Base-by-base conservation (phyloP, 92 coral and sea anemone species). In the Pocillopora grandis region DNA sequence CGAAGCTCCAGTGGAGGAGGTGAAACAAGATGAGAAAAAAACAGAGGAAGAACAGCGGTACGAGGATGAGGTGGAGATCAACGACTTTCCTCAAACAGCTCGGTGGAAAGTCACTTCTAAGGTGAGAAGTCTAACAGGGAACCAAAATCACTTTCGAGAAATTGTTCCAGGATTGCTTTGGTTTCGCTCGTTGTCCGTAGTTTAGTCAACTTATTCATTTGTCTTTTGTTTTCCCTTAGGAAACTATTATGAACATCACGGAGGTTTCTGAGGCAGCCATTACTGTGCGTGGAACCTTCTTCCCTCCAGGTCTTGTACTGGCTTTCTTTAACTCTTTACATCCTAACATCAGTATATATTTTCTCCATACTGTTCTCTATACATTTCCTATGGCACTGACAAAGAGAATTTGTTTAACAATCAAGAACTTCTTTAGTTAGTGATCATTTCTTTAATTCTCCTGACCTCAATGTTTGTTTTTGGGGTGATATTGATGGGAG, bases 71-170 rank as follows among this genome's bases (percentile, higher is more conserved):
- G 95, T 96, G 55, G 99, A 96, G 76, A 96, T 96, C 27, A 96
- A 96, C 76, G 98, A 95, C 77, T 96, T 96, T 72, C 99, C 99
- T 10, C 99, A 96, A 79, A 93, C 98, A 57, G 98, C 98, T 6
- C 82, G 99, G 27, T 96, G 99, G 99, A 96, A 96, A 80, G 94
- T 96, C 85, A 96, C 99, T 19, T 96, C 99, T 2, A 96, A 96
- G 98, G 99, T 96, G 74, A 5, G 78, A 17, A 12, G 3, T n/a
- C 36, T 9, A 16, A 33, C 18, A 42, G 33, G 4, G 56, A 33
- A 33, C 76, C 76, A 10, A 9, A 23, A 19, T 6, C 12, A 0
- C 12, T n/a, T 71, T 71, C 12, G 20, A 11, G 23, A 10, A 17
- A 66, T 18, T 11, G 52, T 42, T 42, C 52, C 52, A 7, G 52